These are phyloP conservation scores for Ambastaia sidthimunki DNA, from an alignment of 2,797 vertebrate genomes.

Conservation along the genomic window DNA sequence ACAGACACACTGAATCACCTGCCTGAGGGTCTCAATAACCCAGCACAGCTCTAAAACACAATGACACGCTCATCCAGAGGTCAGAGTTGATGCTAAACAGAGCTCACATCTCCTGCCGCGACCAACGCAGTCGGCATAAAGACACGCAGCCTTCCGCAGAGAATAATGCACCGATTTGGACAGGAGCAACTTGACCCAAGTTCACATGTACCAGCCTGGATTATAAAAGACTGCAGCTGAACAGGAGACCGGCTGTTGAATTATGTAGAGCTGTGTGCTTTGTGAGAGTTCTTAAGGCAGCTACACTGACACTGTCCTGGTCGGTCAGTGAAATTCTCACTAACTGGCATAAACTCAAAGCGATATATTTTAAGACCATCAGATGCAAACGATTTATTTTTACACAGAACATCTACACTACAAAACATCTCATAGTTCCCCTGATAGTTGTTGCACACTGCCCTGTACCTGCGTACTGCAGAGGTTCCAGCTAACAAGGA, in stretches of 20 bases:
- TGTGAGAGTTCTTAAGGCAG: not conserved
- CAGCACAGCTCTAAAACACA: slow-evolving; percentile 54
- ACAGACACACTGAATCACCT: slow-evolving; percentile 50
- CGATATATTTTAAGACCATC: not conserved
- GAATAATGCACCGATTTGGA: slow-evolving; percentile 27
- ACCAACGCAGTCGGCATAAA: not conserved
- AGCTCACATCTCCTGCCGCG: slow-evolving; percentile 45
- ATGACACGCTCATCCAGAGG: slow-evolving; percentile 56
- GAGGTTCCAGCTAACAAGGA: not conserved
- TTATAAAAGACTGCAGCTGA: slow-evolving; percentile 28
- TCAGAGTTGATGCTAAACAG: slow-evolving; percentile 40
- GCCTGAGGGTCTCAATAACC: slow-evolving; percentile 62
- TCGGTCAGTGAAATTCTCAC: not conserved
- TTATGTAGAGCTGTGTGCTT: not conserved
- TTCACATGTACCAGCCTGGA: slow-evolving; percentile 9
- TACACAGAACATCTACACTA: not conserved
- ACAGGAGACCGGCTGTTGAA: not conserved
- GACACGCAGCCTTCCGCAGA: slow-evolving; percentile 12
- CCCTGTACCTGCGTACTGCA: not conserved
- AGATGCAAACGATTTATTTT: not conserved
- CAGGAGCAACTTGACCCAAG: slow-evolving; percentile 25
- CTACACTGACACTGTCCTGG: not conserved
- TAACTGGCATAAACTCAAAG: not conserved
- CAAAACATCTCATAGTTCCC: not conserved
- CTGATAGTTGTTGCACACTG: not conserved